phyloP scores from a whole-genome alignment of 1,140 invertebrate species.

The Lucilia cuprina region DNA sequence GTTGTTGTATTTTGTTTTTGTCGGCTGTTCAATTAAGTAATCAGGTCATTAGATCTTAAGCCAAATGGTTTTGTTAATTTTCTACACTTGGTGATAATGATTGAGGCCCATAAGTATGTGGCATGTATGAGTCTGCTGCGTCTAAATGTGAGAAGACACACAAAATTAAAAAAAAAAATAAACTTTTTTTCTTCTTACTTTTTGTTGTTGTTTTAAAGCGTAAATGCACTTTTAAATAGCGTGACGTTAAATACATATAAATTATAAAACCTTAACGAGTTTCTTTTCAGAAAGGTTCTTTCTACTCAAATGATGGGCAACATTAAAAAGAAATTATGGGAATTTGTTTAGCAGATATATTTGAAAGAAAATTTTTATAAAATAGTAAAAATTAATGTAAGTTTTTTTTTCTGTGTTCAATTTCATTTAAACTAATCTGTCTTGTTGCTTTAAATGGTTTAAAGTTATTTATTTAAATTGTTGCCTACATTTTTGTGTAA shows the following conservation, averaged over 20 bases:
- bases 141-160: background rate
- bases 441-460: background rate
- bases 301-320: background rate
- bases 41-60: conserved; percentile 39
- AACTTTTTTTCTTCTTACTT: background rate
- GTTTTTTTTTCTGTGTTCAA: background rate
- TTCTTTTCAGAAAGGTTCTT: background rate
- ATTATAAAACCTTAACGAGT: conserved; percentile 26
- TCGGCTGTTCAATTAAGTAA: conserved; percentile 38
- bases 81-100: conserved; percentile 23
- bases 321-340: background rate
- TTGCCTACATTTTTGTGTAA: background rate
- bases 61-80: conserved; percentile 40
- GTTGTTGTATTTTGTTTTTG: background rate
- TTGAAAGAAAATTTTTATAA: background rate
- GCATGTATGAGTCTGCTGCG: background rate
- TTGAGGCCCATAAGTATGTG: conserved; percentile 22
- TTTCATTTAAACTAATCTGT: background rate
- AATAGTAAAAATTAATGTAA: background rate
- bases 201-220: background rate
- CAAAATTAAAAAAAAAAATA: too few relatives aligned
- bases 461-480: background rate
- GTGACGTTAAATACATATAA: conserved; percentile 23
- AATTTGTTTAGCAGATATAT: background rate
- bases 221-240: conserved; percentile 33